phyloP scores from a whole-genome alignment of 2,797 vertebrate genomes.

The Sebastiscus albofasciatus region DNA sequence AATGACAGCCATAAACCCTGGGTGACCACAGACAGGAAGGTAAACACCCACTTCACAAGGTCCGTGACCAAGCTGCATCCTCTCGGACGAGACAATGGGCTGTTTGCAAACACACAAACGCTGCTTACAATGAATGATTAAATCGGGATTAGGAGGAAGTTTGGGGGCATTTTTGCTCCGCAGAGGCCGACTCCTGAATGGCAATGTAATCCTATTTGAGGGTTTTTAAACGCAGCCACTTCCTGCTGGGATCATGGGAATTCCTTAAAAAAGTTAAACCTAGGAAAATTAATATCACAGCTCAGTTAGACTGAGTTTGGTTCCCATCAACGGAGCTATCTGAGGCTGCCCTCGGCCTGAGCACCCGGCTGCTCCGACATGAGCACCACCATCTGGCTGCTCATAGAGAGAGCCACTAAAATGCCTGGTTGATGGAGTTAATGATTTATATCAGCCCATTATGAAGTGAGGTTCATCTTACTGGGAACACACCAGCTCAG shows the following conservation, averaged over 20 bases:
- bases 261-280: background rate
- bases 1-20: constrained; percentile 76
- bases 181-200: background rate
- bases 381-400: constrained; percentile 81
- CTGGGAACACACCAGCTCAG: constrained; percentile 38
- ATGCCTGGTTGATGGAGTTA: constrained; percentile 76
- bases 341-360: constrained; percentile 20
- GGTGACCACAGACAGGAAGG: constrained; percentile 79
- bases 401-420: constrained; percentile 62
- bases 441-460: constrained; percentile 79
- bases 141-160: constrained; percentile 49
- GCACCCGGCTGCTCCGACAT: constrained; percentile 43
- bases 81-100: constrained; percentile 53
- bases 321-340: constrained; percentile 74
- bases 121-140: constrained; percentile 35
- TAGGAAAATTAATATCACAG: background rate
- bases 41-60: constrained; percentile 69
- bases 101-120: constrained; percentile 44
- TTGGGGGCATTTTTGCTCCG: constrained; percentile 12
- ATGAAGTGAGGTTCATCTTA: constrained; percentile 56
- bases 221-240: constrained; percentile 1
- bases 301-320: background rate
- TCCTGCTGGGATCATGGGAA: constrained; percentile 29
- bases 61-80: constrained; percentile 68
- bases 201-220: constrained; percentile 24